Evolutionary conservation across 1,140 invertebrate species (phyloP).

Genomic region (Trachymyrmex cornetzi): DNA sequence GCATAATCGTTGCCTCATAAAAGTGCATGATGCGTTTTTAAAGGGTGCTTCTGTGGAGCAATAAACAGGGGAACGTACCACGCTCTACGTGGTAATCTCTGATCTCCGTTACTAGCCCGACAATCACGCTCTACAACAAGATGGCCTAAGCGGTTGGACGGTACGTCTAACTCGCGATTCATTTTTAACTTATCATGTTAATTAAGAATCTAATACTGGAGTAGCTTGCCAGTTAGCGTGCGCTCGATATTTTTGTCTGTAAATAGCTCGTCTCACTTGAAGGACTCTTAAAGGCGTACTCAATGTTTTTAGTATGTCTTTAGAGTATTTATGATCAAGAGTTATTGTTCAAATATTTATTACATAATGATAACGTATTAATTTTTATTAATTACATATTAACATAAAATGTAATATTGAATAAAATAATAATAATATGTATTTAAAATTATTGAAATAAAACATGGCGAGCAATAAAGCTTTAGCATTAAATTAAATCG

Average conservation of each 20-base stretch:
- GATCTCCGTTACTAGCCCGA: slow-evolving; percentile 54
- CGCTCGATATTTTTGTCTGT: background rate
- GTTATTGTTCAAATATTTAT: background rate
- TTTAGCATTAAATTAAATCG: background rate
- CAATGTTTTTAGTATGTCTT: background rate
- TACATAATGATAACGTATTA: background rate
- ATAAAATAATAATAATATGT: slow-evolving; percentile 4
- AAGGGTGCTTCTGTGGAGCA: slow-evolving; percentile 84
- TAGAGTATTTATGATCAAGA: background rate
- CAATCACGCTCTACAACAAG: slow-evolving; percentile 55
- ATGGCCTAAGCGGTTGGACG: slow-evolving; percentile 17
- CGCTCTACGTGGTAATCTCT: slow-evolving; percentile 55
- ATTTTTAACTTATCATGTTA: slow-evolving; percentile 47
- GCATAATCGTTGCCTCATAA: slow-evolving; percentile 85
- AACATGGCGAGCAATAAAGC: background rate
- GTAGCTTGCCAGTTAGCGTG: background rate
- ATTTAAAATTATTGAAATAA: slow-evolving; percentile 10
- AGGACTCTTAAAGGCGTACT: background rate
- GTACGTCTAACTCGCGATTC: slow-evolving; percentile 25
- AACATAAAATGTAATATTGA: too few species aligned
- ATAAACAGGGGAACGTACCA: slow-evolving; percentile 80
- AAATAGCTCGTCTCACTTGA: background rate
- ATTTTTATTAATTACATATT: background rate
- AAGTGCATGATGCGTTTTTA: slow-evolving; percentile 85
- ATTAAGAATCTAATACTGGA: slow-evolving; percentile 25